Evolutionary conservation across 2,888 invertebrate genomes (phyloP).

Genomic region (Habrosyne pyritoides): DNA sequence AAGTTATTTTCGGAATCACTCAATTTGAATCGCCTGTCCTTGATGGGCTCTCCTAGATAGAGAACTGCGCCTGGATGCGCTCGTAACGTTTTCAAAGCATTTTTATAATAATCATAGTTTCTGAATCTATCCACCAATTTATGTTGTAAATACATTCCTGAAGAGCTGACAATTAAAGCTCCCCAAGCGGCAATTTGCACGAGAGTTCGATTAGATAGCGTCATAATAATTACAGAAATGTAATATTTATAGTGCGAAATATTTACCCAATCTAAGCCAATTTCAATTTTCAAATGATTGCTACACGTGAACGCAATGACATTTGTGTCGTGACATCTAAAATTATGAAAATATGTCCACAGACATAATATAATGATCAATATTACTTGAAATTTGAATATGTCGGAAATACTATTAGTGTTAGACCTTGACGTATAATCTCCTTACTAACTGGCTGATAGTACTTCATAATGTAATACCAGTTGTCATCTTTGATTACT

Average conservation of each 20-base stretch:
- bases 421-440: no score
- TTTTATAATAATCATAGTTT: conserved; percentile 84
- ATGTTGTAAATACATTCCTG: conserved; percentile 78
- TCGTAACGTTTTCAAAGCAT: conserved; percentile 84
- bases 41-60: conserved; percentile 89
- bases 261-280: not conserved
- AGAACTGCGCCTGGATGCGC: conserved; percentile 84
- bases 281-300: no score
- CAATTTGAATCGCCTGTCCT: conserved; percentile 85
- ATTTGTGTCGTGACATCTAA: no score
- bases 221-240: conserved; percentile 43
- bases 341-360: no score
- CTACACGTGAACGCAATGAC: no score
- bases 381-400: no score
- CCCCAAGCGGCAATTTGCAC: conserved; percentile 86
- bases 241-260: not conserved
- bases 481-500: no score
- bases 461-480: no score
- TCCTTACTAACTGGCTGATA: no score
- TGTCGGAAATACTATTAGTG: no score
- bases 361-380: no score
- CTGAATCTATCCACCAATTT: conserved; percentile 82
- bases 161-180: conserved; percentile 80
- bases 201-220: conserved; percentile 79
- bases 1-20: conserved; percentile 77